Conservation (phyloP, 2,888 invertebrate genomes). For the Drosophila setosimentum region DNA sequence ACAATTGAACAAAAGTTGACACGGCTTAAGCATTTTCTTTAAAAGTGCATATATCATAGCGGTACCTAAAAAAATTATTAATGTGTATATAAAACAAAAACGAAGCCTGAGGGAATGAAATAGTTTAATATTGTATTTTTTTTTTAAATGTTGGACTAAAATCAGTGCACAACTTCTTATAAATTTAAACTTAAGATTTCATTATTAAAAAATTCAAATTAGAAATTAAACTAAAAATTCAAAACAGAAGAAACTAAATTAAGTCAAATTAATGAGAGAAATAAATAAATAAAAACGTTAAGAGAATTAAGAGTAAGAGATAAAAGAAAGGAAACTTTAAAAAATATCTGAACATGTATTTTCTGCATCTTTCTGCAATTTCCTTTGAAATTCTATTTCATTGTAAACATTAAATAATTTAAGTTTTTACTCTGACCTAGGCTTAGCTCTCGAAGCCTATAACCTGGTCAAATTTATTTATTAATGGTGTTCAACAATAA, state of each 20-base stretch:
- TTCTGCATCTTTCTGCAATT: not conserved
- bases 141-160: not conserved
- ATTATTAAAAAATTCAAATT: rapidly evolving
- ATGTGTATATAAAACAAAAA: not conserved
- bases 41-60: not conserved
- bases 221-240: not conserved
- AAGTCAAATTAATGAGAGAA: too few species aligned
- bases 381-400: not conserved
- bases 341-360: not conserved
- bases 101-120: not conserved
- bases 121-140: not conserved
- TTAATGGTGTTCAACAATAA: not conserved
- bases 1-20: slow-evolving; percentile 3
- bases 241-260: too few species aligned
- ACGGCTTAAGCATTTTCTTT: not conserved
- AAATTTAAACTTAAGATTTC: not conserved
- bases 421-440: not conserved
- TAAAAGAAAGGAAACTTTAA: not conserved
- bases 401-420: not conserved
- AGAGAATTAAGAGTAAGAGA: not conserved
- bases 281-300: not conserved
- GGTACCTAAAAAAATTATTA: not conserved
- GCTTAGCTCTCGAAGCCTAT: not conserved
- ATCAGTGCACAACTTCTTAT: not conserved
- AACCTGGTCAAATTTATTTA: not conserved